Percentiles rank a stretch among this genome's conserved stretches.
Evolutionary conservation across 2,113 vertebrate genomes (phyloP).

Genomic region (Cephalopterus ornatus): DNA sequence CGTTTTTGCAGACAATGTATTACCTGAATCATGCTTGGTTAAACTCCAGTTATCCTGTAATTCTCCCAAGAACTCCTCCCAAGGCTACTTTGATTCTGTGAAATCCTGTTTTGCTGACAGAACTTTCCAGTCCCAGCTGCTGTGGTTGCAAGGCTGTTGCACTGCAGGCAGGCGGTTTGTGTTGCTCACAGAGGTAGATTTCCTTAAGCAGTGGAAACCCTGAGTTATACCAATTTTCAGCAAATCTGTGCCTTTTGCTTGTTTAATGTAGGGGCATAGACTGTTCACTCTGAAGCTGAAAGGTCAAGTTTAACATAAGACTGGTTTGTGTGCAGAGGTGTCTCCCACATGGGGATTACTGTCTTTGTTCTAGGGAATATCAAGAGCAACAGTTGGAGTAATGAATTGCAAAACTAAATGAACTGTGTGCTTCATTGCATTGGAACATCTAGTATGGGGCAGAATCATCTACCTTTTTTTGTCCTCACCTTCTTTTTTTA

Average conservation of each 20-base stretch:
- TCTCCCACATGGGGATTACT: not conserved
- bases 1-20: not conserved
- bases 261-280: not conserved
- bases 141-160: not conserved
- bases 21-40: not conserved
- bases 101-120: not conserved
- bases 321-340: not conserved
- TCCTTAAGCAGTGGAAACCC: not conserved
- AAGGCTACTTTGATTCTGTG: not conserved
- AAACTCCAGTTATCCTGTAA: not conserved
- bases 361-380: not conserved
- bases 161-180: not conserved
- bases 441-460: not conserved
- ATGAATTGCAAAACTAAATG: not conserved
- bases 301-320: not conserved
- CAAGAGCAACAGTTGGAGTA: not conserved
- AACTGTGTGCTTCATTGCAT: not conserved
- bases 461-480: not conserved
- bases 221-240: not conserved
- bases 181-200: not conserved
- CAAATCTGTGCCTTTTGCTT: not conserved
- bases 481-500: accelerated
- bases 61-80: not conserved
- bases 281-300: not conserved
- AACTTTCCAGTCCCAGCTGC: not conserved